These are phyloP conservation scores for Nipponacmea schrenckii DNA, from an alignment of 2,888 invertebrate species.

Conservation along the genomic window DNA sequence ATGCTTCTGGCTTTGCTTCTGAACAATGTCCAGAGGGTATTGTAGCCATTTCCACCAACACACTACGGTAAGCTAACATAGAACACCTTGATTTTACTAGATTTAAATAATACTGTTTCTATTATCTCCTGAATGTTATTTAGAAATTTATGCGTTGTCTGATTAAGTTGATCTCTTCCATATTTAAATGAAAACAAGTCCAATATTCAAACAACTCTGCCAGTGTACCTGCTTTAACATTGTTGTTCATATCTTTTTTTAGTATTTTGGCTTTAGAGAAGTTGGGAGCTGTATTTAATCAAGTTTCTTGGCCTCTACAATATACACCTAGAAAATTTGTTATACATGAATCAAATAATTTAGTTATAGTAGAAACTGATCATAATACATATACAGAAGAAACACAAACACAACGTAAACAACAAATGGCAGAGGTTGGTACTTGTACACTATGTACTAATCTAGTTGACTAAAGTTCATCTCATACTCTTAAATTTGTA, in stretches of 20 bases:
- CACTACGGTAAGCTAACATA: constrained; percentile 74
- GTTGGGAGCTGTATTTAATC: constrained; percentile 97
- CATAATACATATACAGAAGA: constrained; percentile 98
- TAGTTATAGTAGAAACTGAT: constrained; percentile 94
- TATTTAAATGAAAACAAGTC: too few relatives aligned
- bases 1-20: constrained; percentile 91
- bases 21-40: constrained; percentile 99
- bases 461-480: too few relatives aligned
- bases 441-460: background rate
- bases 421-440: constrained; percentile 90
- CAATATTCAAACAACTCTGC: too few relatives aligned
- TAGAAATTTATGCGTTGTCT: too few relatives aligned
- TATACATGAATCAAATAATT: constrained; percentile 90
- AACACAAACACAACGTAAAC: constrained; percentile 89
- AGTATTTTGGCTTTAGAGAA: constrained; percentile 96
- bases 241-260: constrained; percentile 9
- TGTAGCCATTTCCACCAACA: constrained; percentile 98
- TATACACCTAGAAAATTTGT: constrained; percentile 96
- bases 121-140: too few relatives aligned
- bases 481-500: too few relatives aligned
- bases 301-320: constrained; percentile 87
- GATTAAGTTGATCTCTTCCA: too few relatives aligned
- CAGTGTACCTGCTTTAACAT: too few relatives aligned
- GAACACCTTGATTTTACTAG: too few relatives aligned
- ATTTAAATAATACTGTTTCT: too few relatives aligned